These are phyloP conservation scores for Frankliniella intonsa DNA, from an alignment of 2,888 invertebrate species.

Conservation along the genomic window DNA sequence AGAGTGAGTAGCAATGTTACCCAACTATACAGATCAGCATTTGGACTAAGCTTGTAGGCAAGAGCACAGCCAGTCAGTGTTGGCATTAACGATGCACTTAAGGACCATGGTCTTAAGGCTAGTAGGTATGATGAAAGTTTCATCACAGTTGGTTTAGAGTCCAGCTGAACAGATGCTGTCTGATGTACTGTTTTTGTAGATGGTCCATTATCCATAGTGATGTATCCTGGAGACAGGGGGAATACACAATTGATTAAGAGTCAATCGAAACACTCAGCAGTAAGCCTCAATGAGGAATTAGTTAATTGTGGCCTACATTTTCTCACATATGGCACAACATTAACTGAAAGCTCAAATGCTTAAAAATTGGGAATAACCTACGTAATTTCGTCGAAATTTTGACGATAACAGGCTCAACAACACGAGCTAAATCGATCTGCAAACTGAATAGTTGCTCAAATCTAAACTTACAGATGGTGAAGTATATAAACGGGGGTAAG, in stretches of 20 bases:
- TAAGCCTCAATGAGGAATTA: not conserved
- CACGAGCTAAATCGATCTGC: not conserved
- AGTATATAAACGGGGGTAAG: not conserved
- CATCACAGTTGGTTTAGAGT: constrained; percentile 53
- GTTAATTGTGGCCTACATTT: not conserved
- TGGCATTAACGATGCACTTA: constrained; percentile 86
- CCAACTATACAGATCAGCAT: constrained; percentile 71
- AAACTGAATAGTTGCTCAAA: not conserved
- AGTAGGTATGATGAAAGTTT: constrained; percentile 83
- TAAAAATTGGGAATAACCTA: not conserved
- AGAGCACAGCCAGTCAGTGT: constrained; percentile 84
- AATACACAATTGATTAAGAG: not conserved
- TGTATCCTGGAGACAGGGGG: not conserved
- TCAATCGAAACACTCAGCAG: not conserved
- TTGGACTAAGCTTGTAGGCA: constrained; percentile 68
- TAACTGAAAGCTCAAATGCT: not conserved
- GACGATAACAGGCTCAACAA: not conserved
- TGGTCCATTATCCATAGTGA: not conserved
- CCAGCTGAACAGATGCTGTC: not conserved
- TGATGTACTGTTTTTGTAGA: not conserved
- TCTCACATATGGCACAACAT: not conserved
- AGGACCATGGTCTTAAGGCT: constrained; percentile 89
- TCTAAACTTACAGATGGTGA: not conserved
- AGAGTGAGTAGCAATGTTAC: constrained; percentile 74
- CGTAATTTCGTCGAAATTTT: not conserved